Evolutionary conservation across 30 jellyfish, hydroid and myxozoan species (phyloP), one percentile per base, ranked within the genome.

Genomic region (Cassiopea andromeda): DNA sequence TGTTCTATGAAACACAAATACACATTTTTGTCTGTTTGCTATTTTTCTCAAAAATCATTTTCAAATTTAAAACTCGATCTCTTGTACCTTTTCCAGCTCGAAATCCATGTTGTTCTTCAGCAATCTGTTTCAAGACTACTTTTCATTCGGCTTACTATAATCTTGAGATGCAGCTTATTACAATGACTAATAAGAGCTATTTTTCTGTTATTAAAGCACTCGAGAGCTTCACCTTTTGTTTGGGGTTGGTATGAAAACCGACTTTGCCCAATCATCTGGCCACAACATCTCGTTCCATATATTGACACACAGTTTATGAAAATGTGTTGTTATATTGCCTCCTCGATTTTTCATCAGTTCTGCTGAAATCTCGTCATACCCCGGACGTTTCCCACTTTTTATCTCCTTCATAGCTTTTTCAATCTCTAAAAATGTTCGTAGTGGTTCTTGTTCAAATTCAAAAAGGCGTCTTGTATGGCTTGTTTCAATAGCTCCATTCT

Each of bases 111-210:
- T 78, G 77, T 78, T 78, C 76, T 49, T 78, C 87, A 49, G 87
- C 76, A 12, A 78, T 78, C 87, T 58, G 7, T 45, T 16, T 15
- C 44, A 8, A 50, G 60, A 3, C 57, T 49, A 7, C 2, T 44
- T 60, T 78, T 60, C 59, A 78, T 48, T 49, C 76, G 50, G 2
- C 19, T 27, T 2, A 72, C 76, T 14, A 78, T 78, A 9, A 78
- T 27, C 44, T 60, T 78, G 27, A 78, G 57, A 45, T 79, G 60
- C 82, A 89, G 72, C 73, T 89, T 49, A 70, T 92, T 79, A 17
- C 75, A 8, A 69, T 79, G 96, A 60, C 96, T 68, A 7, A 89
- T 89, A 5, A 89, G 85, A 1, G 88, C 87, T 8, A 50, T 78
- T 12, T 54, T 60, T 78, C 76, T 78, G 57, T 78, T 78, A 45